A percentile compares a stretch with the other conserved stretches of the same genome.
Evolutionary conservation across 1,140 invertebrate species (phyloP).

Genomic region (Drosophila pectinifera): DNA sequence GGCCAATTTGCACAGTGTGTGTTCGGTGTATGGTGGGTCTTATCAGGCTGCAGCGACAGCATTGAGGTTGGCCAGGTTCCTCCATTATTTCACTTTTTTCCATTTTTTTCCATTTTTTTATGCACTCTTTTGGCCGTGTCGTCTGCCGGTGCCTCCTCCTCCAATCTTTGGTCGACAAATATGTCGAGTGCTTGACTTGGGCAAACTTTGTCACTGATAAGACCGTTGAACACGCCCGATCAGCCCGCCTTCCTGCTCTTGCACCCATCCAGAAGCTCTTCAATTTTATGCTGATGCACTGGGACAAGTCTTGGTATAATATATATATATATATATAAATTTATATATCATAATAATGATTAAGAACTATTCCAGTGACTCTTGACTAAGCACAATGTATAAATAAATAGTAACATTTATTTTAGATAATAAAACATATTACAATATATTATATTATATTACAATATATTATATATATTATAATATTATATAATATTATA

Average conservation of each 20-base stretch:
- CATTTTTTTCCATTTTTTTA: slow-evolving; percentile 37
- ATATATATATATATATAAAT: too few relatives aligned
- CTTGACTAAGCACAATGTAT: neutral
- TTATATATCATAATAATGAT: too few relatives aligned
- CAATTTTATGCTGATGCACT: slow-evolving; percentile 49
- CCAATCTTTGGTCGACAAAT: slow-evolving; percentile 51
- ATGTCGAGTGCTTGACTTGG: slow-evolving; percentile 60
- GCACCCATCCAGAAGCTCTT: slow-evolving; percentile 23
- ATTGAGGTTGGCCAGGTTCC: slow-evolving; percentile 61
- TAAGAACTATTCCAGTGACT: too few relatives aligned
- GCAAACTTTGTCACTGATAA: slow-evolving; percentile 81
- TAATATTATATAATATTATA: too few relatives aligned
- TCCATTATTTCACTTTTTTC: slow-evolving; percentile 12
- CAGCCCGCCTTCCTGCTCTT: slow-evolving; percentile 26
- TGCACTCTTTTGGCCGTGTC: slow-evolving; percentile 30
- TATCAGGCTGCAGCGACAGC: slow-evolving; percentile 43
- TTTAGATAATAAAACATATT: neutral
- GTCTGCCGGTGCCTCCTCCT: slow-evolving; percentile 10
- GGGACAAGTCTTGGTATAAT: slow-evolving; percentile 14
- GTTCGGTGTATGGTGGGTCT: slow-evolving; percentile 4
- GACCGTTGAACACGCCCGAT: slow-evolving; percentile 24
- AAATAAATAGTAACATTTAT: neutral
- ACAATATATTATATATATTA: too few relatives aligned
- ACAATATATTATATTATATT: too few relatives aligned
- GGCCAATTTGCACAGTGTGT: slow-evolving; percentile 47